Conservation (phyloP, 2,113 vertebrate genomes). For the Labeo rohita region DNA sequence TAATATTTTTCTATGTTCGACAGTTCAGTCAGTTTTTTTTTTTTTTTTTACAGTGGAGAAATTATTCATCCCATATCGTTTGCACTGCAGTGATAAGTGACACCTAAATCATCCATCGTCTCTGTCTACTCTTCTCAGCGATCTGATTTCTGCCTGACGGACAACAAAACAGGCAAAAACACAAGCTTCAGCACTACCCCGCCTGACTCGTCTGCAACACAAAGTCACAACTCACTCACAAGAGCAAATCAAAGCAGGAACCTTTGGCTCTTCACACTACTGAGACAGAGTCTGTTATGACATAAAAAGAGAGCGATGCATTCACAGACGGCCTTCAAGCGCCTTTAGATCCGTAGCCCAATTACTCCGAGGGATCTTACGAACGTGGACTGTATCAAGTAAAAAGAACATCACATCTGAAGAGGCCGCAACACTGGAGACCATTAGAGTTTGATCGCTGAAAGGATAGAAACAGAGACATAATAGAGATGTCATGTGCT, state of each 20-base stretch:
- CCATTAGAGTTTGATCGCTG: not conserved
- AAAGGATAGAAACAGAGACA: not conserved
- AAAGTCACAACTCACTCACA: not conserved
- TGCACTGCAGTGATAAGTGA: too few species aligned
- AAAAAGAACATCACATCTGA: not conserved
- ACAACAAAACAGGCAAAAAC: not conserved
- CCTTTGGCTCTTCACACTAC: not conserved
- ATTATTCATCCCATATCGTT: not conserved
- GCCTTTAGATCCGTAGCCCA: not conserved
- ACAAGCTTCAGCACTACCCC: not conserved
- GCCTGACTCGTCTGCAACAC: not conserved
- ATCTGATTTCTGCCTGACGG: not conserved
- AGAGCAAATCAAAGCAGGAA: not conserved
- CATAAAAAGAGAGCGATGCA: not conserved
- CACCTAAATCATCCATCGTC: not conserved
- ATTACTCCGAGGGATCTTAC: constrained; percentile 8
- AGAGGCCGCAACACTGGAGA: constrained; percentile 3
- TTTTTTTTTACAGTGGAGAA: not conserved
- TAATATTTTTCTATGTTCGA: not conserved
- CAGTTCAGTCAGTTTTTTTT: not conserved
- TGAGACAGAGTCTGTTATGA: not conserved
- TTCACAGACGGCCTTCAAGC: not conserved
- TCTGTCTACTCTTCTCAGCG: not conserved
- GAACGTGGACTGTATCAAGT: not conserved
- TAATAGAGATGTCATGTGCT: not conserved